Conservation (phyloP, 2,888 invertebrate genomes). For the Pseudeuparius sepicola region DNA sequence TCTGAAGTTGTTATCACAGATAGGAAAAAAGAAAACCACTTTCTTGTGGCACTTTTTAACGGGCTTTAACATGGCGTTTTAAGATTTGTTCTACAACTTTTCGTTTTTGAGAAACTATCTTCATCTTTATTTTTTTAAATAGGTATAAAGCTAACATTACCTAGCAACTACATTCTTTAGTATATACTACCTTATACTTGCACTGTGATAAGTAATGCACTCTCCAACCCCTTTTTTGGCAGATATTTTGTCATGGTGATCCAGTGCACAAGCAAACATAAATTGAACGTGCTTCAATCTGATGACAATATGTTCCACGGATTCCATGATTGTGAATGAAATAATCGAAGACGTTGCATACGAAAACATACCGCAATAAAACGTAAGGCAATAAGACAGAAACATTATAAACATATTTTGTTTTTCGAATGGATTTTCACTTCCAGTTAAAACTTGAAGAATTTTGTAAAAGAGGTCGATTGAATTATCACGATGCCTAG, state of each 20-base stretch:
- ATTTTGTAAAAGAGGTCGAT: too few relatives aligned
- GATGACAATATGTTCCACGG: conserved; percentile 11
- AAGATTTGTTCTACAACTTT: too few relatives aligned
- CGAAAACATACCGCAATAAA: conserved; percentile 5
- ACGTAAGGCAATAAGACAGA: neutral
- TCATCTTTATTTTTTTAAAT: too few relatives aligned
- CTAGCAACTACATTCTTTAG: too few relatives aligned
- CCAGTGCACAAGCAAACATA: conserved; percentile 7
- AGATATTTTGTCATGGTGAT: neutral
- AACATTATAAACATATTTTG: neutral
- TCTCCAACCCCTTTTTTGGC: neutral
- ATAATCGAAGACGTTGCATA: conserved; percentile 10
- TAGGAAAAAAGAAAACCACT: too few relatives aligned
- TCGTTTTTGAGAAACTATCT: too few relatives aligned
- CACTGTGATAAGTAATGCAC: conserved; percentile 10
- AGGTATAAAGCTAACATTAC: too few relatives aligned
- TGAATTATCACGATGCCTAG: neutral
- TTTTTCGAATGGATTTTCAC: neutral
- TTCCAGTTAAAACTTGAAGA: neutral
- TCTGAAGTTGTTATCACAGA: too few relatives aligned
- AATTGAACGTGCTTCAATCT: conserved; percentile 9
- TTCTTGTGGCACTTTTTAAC: too few relatives aligned
- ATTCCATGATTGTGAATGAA: conserved; percentile 11
- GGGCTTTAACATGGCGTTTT: too few relatives aligned
- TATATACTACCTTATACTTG: too few relatives aligned